Evolutionary conservation across 2,113 vertebrate species (phyloP).

Genomic region (Heterotilapia buettikoferi): DNA sequence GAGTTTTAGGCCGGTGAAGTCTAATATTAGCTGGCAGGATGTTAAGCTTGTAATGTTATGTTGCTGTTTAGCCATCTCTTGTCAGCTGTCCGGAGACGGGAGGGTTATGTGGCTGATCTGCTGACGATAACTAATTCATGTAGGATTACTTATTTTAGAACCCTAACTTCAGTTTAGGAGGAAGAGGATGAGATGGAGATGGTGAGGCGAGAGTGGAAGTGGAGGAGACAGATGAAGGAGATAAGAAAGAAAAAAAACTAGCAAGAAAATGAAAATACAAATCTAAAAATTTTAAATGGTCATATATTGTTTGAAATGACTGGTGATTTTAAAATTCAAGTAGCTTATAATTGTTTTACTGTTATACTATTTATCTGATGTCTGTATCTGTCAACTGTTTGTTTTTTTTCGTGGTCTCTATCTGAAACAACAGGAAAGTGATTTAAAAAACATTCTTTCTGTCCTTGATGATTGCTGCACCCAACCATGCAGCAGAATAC

Average conservation of each 20-base stretch:
- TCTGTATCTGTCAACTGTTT: background rate
- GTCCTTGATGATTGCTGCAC: background rate
- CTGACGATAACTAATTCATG: background rate
- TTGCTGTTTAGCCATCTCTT: background rate
- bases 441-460: background rate
- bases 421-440: background rate
- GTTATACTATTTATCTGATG: background rate
- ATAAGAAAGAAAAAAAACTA: background rate
- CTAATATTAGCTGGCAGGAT: background rate
- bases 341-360: background rate
- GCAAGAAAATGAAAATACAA: background rate
- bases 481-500: background rate
- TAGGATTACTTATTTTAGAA: background rate
- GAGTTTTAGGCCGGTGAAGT: background rate
- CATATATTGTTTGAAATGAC: background rate
- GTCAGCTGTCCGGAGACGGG: background rate
- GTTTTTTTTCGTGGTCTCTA: fast-evolving
- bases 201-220: background rate
- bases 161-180: background rate
- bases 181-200: background rate
- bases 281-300: background rate
- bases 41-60: background rate
- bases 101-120: background rate
- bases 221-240: background rate
- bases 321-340: background rate